Evolutionary conservation across 2,888 invertebrate genomes (phyloP), one percentile per base, ranked within the genome.

Genomic region (Melanargia galathea): DNA sequence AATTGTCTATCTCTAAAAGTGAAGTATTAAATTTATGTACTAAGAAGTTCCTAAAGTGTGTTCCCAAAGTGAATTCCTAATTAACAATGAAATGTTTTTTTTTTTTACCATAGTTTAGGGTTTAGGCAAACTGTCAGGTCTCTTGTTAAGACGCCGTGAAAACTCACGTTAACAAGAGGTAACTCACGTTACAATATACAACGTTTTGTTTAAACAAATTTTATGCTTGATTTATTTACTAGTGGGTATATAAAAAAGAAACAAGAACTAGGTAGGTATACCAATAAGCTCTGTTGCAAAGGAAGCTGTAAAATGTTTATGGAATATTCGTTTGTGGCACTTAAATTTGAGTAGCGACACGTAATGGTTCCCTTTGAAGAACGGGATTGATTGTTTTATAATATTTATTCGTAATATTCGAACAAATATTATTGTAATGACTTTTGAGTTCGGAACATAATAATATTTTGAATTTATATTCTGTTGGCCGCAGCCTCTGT

Each of bases 271-370:
- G n/a, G n/a, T n/a, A n/a, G n/a, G n/a, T n/a, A 35, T 35, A 60
- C 49, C 56, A 60, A 64, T 60, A 59, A 60, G 61, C 60, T 54
- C 18, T 52, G 24, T 46, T 48, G 45, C 62, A 55, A 49, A 64
- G 63, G 64, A 66, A 64, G 64, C 45, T 43, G 58, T 66, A 66
- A 66, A 66, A 64, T 62, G 59, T 66, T 66, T 66, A 66, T 66
- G 55, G 40, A 55, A 64, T 61, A 61, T 49, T 16, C 59, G 59
- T 59, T 51, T 40, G 40, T 30, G 59, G 59, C 49, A 51, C 59
- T 59, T 59, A 59, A 59, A 59, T 51, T 59, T 51, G 40, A 59
- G 49, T 59, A 51, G 59, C 59, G 38, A 51, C 59, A 40, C 49
- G 26, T 51, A 59, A 59, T 59, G 59, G 49, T 49, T 64, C 54